Percentiles rank a stretch among this genome's conserved stretches.
Evolutionary conservation across 2,113 vertebrate species (phyloP).

Genomic region (Dicrurus megarhynchus): DNA sequence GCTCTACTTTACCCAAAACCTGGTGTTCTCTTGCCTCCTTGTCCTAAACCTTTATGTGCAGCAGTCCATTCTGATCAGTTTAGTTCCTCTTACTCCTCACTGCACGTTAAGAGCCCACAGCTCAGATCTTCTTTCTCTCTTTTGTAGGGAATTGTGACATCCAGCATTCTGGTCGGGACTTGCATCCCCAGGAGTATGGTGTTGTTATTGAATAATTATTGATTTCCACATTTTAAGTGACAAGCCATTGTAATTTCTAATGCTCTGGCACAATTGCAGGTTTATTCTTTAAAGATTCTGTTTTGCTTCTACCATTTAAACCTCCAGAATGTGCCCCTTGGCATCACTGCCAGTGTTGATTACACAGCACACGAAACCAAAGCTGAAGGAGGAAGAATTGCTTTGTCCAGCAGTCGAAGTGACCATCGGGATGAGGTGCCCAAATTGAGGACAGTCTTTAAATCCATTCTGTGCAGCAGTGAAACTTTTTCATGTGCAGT

Average conservation of each 20-base stretch:
- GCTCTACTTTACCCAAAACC: not conserved
- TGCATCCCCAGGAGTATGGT: not conserved
- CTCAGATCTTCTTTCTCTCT: not conserved
- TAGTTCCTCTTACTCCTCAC: not conserved
- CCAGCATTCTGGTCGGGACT: not conserved
- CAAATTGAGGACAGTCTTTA: not conserved
- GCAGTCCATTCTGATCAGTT: not conserved
- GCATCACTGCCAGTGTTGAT: not conserved
- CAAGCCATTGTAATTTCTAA: not conserved
- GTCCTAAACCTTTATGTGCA: not conserved
- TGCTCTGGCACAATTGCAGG: not conserved
- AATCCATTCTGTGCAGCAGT: not conserved
- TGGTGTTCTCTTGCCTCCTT: not conserved
- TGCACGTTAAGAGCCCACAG: fast-evolving
- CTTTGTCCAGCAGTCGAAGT: not conserved
- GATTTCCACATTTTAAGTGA: not conserved
- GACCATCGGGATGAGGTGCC: not conserved
- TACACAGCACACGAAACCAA: not conserved
- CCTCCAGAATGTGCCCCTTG: not conserved
- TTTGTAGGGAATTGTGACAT: not conserved
- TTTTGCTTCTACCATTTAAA: not conserved
- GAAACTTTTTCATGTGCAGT: not conserved
- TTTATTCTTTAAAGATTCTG: not conserved
- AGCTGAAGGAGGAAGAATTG: not conserved
- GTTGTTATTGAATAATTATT: not conserved